Evolutionary conservation across 2,113 vertebrate species (phyloP), one percentile per base, ranked within the genome.

Genomic region (Mellivora capensis): DNA sequence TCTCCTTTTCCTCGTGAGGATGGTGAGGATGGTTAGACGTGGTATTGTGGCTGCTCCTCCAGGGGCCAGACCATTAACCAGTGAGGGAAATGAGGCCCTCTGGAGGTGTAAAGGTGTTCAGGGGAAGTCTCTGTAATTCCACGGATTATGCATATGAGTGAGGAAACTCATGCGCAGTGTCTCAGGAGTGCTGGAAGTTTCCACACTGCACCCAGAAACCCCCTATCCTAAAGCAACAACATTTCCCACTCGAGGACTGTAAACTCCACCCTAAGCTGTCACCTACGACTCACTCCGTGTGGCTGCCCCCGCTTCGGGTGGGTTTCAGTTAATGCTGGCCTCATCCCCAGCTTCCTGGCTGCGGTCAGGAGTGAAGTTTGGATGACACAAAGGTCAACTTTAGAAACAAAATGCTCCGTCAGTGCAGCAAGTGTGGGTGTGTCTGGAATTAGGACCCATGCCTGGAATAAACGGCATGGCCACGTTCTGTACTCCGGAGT

Each of bases 281-380:
- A 71, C 17, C 84, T 34, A 20, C 15, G 62, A 34, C 84, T 52
- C 42, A 18, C 67, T 80, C 13, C 21, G 0, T 4, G 81, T 11
- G 59, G 93, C 74, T 23, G 15, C 49, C 37, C 31, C 37, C 6
- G 37, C 42, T 85, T 57, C 67, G 4, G 77, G 90, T 39, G 52
- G 77, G 76, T 67, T 83, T 79, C 59, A 62, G 69, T 80, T 87
- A 64, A 87, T 93, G 94, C 87, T 97, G 71, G 76, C 77, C 52
- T 96, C 44, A 64, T 81, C 76, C 44, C 47, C 82, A 94, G 90
- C 93, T 95, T 97, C 94, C 95, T 97, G 96, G 39, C 91, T 93
- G 52, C 59, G 85, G 93, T 96, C 72, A 91, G 42, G 67, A 93
- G 77, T 62, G 25, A 79, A 79, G 67, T 94, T 39, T 89, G 93